phyloP scores from a whole-genome alignment of 1,140 invertebrate genomes.

The Aporrectodea caliginosa region DNA sequence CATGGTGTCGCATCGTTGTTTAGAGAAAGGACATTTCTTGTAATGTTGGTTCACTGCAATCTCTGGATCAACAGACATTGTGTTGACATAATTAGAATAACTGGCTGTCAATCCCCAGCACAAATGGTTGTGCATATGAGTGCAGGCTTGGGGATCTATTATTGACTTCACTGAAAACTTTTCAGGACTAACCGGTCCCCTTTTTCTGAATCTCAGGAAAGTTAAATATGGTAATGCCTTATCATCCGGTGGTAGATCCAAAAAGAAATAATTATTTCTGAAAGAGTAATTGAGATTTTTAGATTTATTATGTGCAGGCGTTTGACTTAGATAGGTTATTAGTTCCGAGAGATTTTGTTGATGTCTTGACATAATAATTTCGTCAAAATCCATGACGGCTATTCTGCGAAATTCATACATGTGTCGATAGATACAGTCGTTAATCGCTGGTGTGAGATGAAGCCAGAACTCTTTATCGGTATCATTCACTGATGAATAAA shows the following conservation, averaged over 20 bases:
- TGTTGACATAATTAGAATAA: too few species aligned
- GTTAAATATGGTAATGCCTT: background rate
- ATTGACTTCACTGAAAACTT: background rate
- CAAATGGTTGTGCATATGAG: background rate
- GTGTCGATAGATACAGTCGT: constrained; percentile 35
- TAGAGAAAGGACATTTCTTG: too few species aligned
- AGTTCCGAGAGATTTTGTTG: constrained; percentile 18
- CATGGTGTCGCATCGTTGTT: too few species aligned
- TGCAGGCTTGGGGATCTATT: background rate
- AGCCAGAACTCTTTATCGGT: background rate
- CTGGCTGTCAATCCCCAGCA: background rate
- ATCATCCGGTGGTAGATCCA: constrained; percentile 6
- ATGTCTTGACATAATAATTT: constrained; percentile 34
- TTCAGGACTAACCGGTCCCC: background rate
- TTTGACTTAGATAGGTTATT: constrained; percentile 3
- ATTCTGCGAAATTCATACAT: constrained; percentile 31
- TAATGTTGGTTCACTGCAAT: too few species aligned
- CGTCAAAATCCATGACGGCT: constrained; percentile 33
- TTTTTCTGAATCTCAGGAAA: background rate
- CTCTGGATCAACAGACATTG: too few species aligned
- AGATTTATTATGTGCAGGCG: background rate
- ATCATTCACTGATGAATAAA: too few species aligned
- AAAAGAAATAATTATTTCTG: constrained; percentile 29
- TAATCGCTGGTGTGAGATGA: constrained; percentile 28
- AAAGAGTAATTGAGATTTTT: constrained; percentile 13